A percentile compares a stretch with the other conserved stretches of the same genome.
These are phyloP conservation scores for Nettapus auritus DNA, from an alignment of 2,113 vertebrate genomes.

Conservation along the genomic window DNA sequence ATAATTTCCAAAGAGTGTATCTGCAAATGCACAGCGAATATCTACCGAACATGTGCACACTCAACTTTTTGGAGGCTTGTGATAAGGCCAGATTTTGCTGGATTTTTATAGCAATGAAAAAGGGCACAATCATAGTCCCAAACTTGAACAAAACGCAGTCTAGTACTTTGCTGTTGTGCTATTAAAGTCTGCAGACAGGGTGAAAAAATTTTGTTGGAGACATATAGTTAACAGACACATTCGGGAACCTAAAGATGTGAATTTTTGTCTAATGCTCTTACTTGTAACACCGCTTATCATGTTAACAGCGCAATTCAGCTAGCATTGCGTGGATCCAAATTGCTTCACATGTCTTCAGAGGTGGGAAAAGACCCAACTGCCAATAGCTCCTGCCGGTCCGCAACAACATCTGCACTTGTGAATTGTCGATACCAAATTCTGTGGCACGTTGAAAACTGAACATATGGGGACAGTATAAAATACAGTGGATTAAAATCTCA, in stretches of 20 bases:
- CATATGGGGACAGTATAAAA: conserved; percentile 1
- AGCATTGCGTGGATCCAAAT: neutral
- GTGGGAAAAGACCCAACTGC: neutral
- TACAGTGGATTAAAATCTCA: neutral
- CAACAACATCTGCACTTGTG: neutral
- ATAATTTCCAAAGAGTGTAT: neutral
- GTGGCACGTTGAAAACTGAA: neutral
- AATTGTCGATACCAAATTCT: neutral
- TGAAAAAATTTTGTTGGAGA: neutral
- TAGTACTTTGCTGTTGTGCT: neutral
- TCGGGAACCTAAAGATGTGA: neutral
- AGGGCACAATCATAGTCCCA: neutral
- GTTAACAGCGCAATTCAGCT: neutral
- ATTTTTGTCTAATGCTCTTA: neutral
- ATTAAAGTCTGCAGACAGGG: neutral
- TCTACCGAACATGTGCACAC: neutral
- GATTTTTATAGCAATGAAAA: neutral
- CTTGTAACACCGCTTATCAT: neutral
- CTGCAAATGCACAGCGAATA: neutral
- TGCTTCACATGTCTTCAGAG: neutral
- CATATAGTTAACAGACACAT: neutral
- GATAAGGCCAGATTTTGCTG: neutral
- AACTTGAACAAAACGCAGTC: neutral
- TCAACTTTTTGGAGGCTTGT: neutral
- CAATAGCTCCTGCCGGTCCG: neutral